A percentile compares a stretch with the other conserved stretches of the same genome.
Conservation (phyloP, 2,888 invertebrate species). For the Brachynemurus nebulosus region DNA sequence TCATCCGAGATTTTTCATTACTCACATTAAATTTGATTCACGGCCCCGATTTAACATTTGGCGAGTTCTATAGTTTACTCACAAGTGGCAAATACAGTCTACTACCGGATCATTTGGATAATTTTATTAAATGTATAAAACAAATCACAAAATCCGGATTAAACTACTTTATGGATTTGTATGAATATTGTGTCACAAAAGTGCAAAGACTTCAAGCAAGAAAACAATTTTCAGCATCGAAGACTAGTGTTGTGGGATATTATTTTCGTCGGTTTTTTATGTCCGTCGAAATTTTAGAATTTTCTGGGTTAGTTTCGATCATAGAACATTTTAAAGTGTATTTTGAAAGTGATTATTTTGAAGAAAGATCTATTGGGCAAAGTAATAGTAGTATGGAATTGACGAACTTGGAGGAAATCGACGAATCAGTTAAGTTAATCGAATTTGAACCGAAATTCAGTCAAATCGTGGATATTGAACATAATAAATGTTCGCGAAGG, state of each 20-base stretch:
- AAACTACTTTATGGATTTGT: conserved; percentile 46
- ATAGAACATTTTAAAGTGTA: conserved; percentile 58
- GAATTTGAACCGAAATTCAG: background rate
- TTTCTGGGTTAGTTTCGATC: conserved; percentile 65
- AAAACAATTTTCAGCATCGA: conserved; percentile 21
- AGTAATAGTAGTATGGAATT: background rate
- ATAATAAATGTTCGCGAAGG: conserved; percentile 67
- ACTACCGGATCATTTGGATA: conserved; percentile 39
- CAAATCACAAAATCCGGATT: conserved; percentile 42
- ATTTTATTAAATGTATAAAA: conserved; percentile 43
- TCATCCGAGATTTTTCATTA: conserved; percentile 67
- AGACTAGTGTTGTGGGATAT: conserved; percentile 45
- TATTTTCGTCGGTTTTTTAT: conserved; percentile 71
- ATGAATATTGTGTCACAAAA: conserved; percentile 31
- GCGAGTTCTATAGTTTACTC: conserved; percentile 49
- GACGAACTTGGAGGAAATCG: background rate
- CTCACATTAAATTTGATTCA: conserved; percentile 66
- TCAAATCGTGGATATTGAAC: conserved; percentile 30
- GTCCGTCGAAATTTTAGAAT: conserved; percentile 69
- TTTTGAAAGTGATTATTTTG: conserved; percentile 35
- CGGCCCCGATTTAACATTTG: conserved; percentile 65
- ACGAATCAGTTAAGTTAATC: background rate
- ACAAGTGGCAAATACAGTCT: conserved; percentile 45
- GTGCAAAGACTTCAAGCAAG: conserved; percentile 5
- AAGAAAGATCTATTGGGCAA: background rate